These are phyloP conservation scores for Andrena minutula DNA, from an alignment of 2,888 invertebrate genomes.

Conservation along the genomic window DNA sequence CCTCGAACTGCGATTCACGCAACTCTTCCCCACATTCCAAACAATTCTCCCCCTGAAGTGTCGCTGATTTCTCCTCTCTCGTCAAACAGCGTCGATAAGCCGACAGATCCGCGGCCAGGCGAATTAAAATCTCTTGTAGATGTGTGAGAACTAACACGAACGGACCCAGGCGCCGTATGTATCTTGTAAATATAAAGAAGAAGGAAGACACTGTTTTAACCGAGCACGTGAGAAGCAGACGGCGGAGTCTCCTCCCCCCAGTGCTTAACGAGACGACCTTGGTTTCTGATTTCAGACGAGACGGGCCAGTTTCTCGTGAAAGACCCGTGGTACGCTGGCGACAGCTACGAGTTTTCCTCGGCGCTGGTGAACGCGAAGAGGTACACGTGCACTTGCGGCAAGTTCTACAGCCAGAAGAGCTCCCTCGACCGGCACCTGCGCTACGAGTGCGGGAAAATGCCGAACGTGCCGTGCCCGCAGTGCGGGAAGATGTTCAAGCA, in stretches of 20 bases:
- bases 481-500: slow-evolving; percentile 81
- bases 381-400: slow-evolving; percentile 77
- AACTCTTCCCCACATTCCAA: too few species aligned
- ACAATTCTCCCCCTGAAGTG: too few species aligned
- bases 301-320: slow-evolving; percentile 22
- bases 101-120: neutral
- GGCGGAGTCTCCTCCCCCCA: neutral
- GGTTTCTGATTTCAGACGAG: slow-evolving; percentile 54
- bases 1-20: too few species aligned
- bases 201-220: slow-evolving; percentile 36
- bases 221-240: neutral
- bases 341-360: slow-evolving; percentile 13
- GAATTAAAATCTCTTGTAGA: neutral
- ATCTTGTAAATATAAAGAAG: slow-evolving; percentile 28
- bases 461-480: slow-evolving; percentile 82
- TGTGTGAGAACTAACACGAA: slow-evolving; percentile 3
- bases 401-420: slow-evolving; percentile 79
- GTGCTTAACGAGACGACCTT: slow-evolving; percentile 17
- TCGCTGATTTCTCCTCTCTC: too few species aligned
- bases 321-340: neutral
- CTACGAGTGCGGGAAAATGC: slow-evolving; percentile 84
- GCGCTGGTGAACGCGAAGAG: slow-evolving; percentile 19
- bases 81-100: too few species aligned
- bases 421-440: slow-evolving; percentile 81
- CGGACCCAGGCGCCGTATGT: neutral